phyloP scores from a whole-genome alignment of 2,888 invertebrate species.

The Rhimphoctona megacephalus region DNA sequence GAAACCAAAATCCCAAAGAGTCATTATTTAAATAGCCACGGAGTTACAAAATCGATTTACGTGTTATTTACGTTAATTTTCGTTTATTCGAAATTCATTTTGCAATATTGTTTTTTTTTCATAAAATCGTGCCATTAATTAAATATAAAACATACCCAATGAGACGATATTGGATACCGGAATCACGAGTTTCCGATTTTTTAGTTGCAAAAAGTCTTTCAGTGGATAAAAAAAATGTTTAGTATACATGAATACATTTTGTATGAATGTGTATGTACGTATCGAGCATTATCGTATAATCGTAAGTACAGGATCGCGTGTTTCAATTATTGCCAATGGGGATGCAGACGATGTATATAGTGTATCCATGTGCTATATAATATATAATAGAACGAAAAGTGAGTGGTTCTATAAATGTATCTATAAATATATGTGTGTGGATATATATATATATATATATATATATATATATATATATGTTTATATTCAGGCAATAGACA shows the following conservation, averaged over 20 bases:
- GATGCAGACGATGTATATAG: constrained; percentile 15
- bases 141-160: background rate
- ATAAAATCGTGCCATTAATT: background rate
- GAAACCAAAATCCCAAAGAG: background rate
- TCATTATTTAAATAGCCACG: background rate
- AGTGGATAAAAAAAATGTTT: background rate
- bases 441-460: no score
- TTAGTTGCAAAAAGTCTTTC: background rate
- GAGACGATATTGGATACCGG: no score
- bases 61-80: no score
- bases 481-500: constrained; percentile 39
- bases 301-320: constrained; percentile 83
- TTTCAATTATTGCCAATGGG: constrained; percentile 80
- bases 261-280: background rate
- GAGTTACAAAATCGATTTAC: no score
- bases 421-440: background rate
- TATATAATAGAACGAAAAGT: constrained; percentile 39
- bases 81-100: background rate
- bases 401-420: constrained; percentile 7
- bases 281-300: constrained; percentile 51
- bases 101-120: background rate
- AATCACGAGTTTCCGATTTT: background rate
- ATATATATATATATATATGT: background rate
- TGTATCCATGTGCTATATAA: constrained; percentile 30
- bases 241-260: background rate